phyloP scores from a whole-genome alignment of 2,113 vertebrate species.

The Numenius arquata region DNA sequence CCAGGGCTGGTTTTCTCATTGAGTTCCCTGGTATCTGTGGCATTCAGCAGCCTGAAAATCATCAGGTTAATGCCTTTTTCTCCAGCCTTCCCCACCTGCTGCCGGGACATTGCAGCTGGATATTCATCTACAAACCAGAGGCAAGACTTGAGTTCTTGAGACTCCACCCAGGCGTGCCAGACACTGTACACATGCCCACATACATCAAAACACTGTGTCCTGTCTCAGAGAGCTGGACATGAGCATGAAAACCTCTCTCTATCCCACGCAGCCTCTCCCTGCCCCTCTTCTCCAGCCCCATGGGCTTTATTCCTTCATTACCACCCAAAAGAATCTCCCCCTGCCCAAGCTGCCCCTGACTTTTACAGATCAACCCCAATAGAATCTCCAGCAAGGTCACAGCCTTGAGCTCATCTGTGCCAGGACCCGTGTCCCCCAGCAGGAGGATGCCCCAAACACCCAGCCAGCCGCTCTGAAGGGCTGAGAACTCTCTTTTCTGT shows the following conservation, averaged over 20 bases:
- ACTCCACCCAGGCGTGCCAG: background rate
- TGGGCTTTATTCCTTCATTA: background rate
- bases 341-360: accelerated
- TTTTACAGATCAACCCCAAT: background rate
- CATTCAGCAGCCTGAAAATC: background rate
- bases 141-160: background rate
- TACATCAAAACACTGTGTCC: background rate
- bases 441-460: background rate
- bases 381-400: background rate
- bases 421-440: background rate
- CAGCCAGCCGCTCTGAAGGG: accelerated
- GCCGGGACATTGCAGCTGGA: background rate
- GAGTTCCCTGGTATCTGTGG: background rate
- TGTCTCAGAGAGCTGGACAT: background rate
- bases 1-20: background rate
- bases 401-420: background rate
- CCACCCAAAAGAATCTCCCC: background rate
- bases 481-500: background rate
- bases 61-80: background rate
- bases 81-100: background rate
- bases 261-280: background rate
- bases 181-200: background rate
- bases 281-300: background rate
- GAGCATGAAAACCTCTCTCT: background rate
- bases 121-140: background rate